Percentiles rank a stretch among this genome's conserved stretches.
phyloP scores from a whole-genome alignment of 1,140 invertebrate species.

The Tribolium madens region DNA sequence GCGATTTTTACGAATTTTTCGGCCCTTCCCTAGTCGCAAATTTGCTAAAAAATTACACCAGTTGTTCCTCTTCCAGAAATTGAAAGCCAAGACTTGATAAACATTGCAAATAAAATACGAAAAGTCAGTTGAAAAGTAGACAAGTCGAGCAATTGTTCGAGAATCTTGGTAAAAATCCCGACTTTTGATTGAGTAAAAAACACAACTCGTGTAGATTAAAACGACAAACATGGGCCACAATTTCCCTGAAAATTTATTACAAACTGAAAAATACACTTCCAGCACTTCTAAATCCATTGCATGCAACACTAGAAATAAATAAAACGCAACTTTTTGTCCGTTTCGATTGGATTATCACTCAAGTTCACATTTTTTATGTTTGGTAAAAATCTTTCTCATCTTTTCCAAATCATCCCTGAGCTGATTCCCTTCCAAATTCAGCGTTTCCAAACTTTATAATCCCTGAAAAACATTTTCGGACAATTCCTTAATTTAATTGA shows the following conservation, averaged over 20 bases:
- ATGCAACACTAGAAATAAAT: neutral
- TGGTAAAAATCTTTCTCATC: neutral
- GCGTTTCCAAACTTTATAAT: neutral
- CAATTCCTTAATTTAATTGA: neutral
- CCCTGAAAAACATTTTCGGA: neutral
- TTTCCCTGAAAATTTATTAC: neutral
- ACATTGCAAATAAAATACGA: too few relatives aligned
- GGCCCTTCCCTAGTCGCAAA: too few relatives aligned
- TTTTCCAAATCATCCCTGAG: neutral
- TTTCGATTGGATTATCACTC: neutral
- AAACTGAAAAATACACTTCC: neutral
- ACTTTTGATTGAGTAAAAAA: neutral
- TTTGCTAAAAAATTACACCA: too few relatives aligned
- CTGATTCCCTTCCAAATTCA: neutral
- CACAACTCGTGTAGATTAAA: neutral
- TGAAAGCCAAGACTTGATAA: too few relatives aligned
- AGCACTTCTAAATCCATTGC: neutral
- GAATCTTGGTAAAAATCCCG: too few relatives aligned
- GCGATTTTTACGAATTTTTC: too few relatives aligned
- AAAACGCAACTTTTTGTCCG: too few relatives aligned
- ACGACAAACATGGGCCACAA: neutral
- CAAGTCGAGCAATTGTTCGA: too few relatives aligned
- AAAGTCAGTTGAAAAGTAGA: too few relatives aligned
- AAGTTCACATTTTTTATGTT: neutral
- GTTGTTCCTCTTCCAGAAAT: too few relatives aligned